Conservation (phyloP, 2,888 invertebrate species). For the Lasioglossum villosulum region DNA sequence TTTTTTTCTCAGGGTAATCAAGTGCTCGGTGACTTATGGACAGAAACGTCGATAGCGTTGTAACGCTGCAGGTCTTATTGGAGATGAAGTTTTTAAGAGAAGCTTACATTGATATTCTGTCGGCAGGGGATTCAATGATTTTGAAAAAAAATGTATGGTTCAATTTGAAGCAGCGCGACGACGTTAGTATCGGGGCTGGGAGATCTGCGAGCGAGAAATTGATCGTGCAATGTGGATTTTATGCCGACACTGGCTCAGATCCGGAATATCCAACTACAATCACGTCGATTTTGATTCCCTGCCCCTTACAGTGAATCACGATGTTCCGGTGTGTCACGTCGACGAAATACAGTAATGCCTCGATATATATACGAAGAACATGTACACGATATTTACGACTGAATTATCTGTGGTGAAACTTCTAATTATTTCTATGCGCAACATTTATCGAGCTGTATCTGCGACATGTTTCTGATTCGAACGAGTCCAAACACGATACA, state of each 20-base stretch:
- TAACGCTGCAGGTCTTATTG: background rate
- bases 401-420: too few relatives aligned
- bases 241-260: background rate
- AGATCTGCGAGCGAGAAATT: background rate
- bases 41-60: conserved; percentile 3
- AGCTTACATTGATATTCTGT: background rate
- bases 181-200: background rate
- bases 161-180: background rate
- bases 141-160: background rate
- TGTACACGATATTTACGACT: background rate
- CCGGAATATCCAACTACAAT: background rate
- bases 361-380: background rate
- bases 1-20: background rate
- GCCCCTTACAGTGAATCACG: background rate
- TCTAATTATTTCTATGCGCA: too few relatives aligned
- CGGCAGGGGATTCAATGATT: background rate
- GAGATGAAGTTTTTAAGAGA: background rate
- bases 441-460: too few relatives aligned
- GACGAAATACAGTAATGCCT: background rate
- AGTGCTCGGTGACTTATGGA: background rate
- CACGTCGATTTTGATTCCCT: background rate
- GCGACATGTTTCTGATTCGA: too few relatives aligned
- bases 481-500: too few relatives aligned
- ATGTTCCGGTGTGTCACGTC: background rate
- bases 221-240: background rate